phyloP scores from a whole-genome alignment of 2,888 invertebrate genomes.

The Lordiphosa andalusiaca region DNA sequence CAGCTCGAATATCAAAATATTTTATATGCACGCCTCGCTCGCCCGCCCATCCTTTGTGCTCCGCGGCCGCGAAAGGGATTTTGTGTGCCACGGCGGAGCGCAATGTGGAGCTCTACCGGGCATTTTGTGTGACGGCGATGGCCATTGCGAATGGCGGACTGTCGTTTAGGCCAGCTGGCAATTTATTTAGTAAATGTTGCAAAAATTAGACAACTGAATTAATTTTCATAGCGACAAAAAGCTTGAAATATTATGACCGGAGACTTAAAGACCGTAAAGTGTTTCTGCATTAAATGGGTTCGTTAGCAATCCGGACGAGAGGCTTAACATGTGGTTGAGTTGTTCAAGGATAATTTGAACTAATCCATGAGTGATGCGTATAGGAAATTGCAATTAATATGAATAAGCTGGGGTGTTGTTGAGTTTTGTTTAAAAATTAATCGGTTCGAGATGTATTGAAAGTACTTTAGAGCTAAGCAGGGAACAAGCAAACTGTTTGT shows the following conservation, averaged over 20 bases:
- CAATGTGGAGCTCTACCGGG: background rate
- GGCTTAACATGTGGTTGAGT: too few relatives aligned
- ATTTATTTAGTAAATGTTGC: slow-evolving; percentile 68
- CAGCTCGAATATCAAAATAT: slow-evolving; percentile 80
- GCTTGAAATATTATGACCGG: slow-evolving; percentile 67
- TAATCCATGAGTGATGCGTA: background rate
- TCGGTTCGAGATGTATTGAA: too few relatives aligned
- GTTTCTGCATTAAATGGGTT: slow-evolving; percentile 41
- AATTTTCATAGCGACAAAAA: slow-evolving; percentile 71
- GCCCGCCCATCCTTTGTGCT: slow-evolving; percentile 7
- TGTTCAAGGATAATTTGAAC: slow-evolving; percentile 13
- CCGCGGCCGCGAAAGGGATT: slow-evolving; percentile 27
- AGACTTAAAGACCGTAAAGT: slow-evolving; percentile 42
- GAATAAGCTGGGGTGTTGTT: too few relatives aligned
- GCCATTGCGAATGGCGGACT: slow-evolving; percentile 15
- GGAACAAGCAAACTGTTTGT: too few relatives aligned
- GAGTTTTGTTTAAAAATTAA: too few relatives aligned
- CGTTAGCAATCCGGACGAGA: slow-evolving; percentile 46
- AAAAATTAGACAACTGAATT: slow-evolving; percentile 74
- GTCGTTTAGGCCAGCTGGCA: slow-evolving; percentile 33
- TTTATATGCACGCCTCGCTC: slow-evolving; percentile 46
- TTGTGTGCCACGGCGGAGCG: slow-evolving; percentile 23
- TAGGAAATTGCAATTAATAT: background rate
- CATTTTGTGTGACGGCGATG: slow-evolving; percentile 34
- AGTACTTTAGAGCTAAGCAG: too few relatives aligned